These are phyloP conservation scores for Rhabdornis inornatus DNA, from an alignment of 2,113 vertebrate species.

Conservation along the genomic window DNA sequence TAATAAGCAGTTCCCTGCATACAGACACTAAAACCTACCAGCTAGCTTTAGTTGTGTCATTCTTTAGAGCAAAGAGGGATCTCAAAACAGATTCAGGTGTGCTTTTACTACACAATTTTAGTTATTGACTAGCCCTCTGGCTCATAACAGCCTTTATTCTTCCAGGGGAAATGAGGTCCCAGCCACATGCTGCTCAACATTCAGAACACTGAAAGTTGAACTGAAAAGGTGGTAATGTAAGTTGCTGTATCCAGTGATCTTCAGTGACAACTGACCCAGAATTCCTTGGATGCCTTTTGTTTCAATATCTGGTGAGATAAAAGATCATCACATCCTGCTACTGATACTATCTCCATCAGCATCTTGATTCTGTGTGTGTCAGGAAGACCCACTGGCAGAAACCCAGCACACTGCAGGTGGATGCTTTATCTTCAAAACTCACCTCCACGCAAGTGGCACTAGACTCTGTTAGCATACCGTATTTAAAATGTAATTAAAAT, in stretches of 20 bases:
- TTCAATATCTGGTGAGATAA: not conserved
- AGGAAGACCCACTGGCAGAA: not conserved
- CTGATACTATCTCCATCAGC: not conserved
- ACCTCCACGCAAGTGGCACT: not conserved
- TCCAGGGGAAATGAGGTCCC: not conserved
- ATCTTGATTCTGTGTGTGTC: not conserved
- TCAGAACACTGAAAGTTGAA: not conserved
- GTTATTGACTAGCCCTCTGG: not conserved
- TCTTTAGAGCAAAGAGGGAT: not conserved
- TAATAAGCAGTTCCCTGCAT: not conserved
- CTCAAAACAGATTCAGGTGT: not conserved
- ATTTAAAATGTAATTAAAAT: not conserved
- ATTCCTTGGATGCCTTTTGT: not conserved
- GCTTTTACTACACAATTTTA: not conserved
- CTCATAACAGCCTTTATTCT: not conserved
- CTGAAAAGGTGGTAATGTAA: not conserved
- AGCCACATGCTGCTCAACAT: not conserved
- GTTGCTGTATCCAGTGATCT: not conserved
- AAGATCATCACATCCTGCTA: not conserved
- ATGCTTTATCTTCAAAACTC: not conserved
- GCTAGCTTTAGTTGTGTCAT: not conserved
- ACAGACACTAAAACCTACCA: not conserved
- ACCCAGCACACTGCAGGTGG: not conserved
- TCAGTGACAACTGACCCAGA: not conserved
- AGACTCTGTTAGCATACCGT: fast-evolving